Evolutionary conservation across 2,797 vertebrate species (phyloP).

Genomic region (Pseudochirops corinnae): DNA sequence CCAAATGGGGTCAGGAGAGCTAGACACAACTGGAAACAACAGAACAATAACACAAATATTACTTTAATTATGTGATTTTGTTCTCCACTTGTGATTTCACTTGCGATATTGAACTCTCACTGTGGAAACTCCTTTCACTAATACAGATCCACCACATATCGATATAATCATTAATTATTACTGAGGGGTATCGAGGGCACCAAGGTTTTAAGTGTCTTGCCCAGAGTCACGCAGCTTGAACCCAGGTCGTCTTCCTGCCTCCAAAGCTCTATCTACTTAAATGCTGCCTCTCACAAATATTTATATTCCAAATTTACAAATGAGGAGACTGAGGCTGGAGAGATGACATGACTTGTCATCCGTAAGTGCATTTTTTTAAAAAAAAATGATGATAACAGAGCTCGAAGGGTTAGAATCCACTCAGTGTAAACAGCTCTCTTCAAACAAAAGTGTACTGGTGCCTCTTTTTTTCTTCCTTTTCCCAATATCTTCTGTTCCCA

Average conservation of each 20-base stretch:
- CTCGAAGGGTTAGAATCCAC: background rate
- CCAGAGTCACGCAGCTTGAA: background rate
- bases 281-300: background rate
- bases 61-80: background rate
- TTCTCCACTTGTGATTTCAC: background rate
- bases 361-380: background rate
- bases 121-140: background rate
- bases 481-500: background rate
- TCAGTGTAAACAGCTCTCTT: background rate
- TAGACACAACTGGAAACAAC: too few relatives aligned
- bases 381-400: background rate
- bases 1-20: background rate
- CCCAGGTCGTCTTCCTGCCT: background rate
- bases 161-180: background rate
- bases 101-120: background rate
- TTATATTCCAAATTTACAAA: background rate
- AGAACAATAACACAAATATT: background rate
- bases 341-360: background rate
- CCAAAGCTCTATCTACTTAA: background rate
- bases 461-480: background rate
- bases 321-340: background rate
- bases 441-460: too few relatives aligned
- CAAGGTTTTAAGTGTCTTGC: too few relatives aligned
- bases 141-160: background rate
- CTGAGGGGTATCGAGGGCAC: too few relatives aligned